Base-by-base conservation (phyloP, 2,113 vertebrate species). In the Herpailurus yagouaroundi region DNA sequence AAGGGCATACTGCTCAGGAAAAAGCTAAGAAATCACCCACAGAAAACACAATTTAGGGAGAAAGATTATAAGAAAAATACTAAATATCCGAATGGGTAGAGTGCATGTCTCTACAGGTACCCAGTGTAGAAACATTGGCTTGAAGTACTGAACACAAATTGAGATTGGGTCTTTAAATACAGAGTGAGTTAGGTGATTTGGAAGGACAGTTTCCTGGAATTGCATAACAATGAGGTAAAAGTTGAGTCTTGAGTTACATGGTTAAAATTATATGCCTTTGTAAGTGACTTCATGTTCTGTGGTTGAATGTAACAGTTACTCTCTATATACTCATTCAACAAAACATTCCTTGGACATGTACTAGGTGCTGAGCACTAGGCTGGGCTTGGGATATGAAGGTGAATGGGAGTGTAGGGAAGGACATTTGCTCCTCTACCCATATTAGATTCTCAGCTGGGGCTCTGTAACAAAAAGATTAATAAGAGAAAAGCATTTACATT, bases 151-250 rank as follows among this genome's bases (percentile, higher is more conserved):
- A 87, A 89, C 7, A 60, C 88, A 95, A 94, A 77, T 29, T 89
- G 48, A 94, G 38, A 48, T 29, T 89, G 18, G 38, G 7, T 80
- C 64, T 91, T 95, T 66, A 90, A 60, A 85, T 95, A 55, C 29
- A 95, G 92, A 93, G 3, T 85, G 31, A 95, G 60, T 81, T 89
- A 76, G 76, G 45, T 83, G 25, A 74, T 84, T 95, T 52, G 66
- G 77, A 95, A 93, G 89, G 41, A 55, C 45, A 33, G 3, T 64
- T 95, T 91, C 73, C 36, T 63, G 7, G 21, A 90, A 89, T 86
- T 89, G 19, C 38, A 73, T 92, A 77, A 89, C 94, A 92, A 63
- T 89, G 60, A 92, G 48, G n/a, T 82, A 82, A 84, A 87, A 71
- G 52, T 89, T 89, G 41, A 89, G 52, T 89, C 60, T 85, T 38